These are phyloP conservation scores for Vespertilio murinus DNA, from an alignment of 2,797 vertebrate genomes.

Conservation along the genomic window DNA sequence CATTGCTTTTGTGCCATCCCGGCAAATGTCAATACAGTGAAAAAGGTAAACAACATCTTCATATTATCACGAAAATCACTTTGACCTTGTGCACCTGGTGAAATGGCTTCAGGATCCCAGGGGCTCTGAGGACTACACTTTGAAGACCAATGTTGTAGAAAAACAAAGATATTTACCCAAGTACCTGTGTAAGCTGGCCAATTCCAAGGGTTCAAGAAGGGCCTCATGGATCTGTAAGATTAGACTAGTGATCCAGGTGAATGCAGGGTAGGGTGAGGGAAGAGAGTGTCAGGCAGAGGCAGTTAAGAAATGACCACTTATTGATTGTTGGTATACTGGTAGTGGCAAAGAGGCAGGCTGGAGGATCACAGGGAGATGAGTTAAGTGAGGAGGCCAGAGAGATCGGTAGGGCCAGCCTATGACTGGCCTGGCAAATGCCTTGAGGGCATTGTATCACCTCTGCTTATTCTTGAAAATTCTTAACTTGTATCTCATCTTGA, in stretches of 20 bases:
- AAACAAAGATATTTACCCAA: background rate
- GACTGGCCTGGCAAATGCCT: background rate
- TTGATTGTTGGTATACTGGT: no score
- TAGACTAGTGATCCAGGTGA: background rate
- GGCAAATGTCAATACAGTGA: background rate
- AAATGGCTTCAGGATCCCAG: background rate
- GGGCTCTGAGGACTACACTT: background rate
- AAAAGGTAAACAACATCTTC: background rate
- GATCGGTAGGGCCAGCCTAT: background rate
- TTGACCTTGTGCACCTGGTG: background rate
- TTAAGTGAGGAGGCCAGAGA: background rate
- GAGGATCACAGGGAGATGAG: background rate
- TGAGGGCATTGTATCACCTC: background rate
- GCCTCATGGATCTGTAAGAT: background rate
- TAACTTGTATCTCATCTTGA: slow-evolving; percentile 15
- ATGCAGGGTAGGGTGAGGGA: background rate
- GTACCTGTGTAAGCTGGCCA: background rate
- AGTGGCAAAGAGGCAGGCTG: background rate
- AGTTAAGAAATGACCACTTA: background rate
- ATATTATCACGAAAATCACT: background rate
- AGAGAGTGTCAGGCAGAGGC: background rate
- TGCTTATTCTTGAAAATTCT: background rate
- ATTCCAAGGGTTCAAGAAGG: background rate
- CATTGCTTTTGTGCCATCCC: background rate
- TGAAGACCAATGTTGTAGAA: background rate